Base-by-base conservation (phyloP, 2,113 vertebrate species). In the Callopanchax toddi region DNA sequence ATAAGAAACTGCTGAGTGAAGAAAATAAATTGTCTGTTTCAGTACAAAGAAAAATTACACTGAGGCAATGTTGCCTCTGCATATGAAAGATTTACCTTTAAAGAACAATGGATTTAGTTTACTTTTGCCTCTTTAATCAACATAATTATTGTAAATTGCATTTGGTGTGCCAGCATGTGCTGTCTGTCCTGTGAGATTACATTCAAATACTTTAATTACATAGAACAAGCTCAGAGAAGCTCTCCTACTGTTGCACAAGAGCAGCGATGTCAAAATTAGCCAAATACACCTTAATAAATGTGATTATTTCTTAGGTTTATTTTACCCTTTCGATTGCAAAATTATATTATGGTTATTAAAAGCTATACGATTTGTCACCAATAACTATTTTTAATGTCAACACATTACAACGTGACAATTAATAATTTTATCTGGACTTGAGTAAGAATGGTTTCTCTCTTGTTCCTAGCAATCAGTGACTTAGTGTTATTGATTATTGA, bases 1-100 rank as follows among this genome's bases (percentile, higher is more conserved):
- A 50, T 1, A 15, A 25, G 4, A 32, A 52, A 63, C 59, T 74
- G 84, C 71, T 83, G 69, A 74, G 72, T 75, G 25, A 76, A 79
- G 52, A 66, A 20, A 23, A 21, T 5, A 12, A 7, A n/a, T 17
- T 13, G 16, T 12, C 1, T 2, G 18, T 67, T 26, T 26, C 26
- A 26, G 26, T 26, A 26, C n/a, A n/a, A n/a, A n/a, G n/a, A n/a
- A n/a, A n/a, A n/a, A n/a, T n/a, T n/a, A 26, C 6, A 26, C 6
- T 8, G 29, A 32, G 6, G 29, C 6, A 32, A 32, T 8, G 10
- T 9, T 29, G 16, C 5, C 6, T 34, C 12, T 46, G 37, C 8
- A 1, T 16, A 3, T n/a, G 13, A 7, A 29, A 2, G 18, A 15
- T 44, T 54, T 13, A 15, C 22, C 15, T 36, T 45, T 32, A 43